phyloP scores from a whole-genome alignment of 2,888 invertebrate genomes.

The Barypeithes pellucidus region DNA sequence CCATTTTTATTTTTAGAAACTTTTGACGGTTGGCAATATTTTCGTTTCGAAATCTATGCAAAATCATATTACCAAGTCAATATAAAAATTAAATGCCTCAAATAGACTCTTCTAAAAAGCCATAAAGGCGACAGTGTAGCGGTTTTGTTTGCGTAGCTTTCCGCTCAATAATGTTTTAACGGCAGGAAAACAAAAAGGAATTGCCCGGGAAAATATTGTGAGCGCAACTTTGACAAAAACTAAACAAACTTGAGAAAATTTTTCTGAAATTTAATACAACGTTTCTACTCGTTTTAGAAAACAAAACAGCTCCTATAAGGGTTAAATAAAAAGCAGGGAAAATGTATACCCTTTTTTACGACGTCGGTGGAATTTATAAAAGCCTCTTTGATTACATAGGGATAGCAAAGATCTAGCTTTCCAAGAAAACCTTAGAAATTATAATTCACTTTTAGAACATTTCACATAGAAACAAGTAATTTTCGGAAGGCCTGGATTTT shows the following conservation, averaged over 20 bases:
- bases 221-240: constrained; percentile 28
- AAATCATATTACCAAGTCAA: background rate
- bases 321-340: constrained; percentile 10
- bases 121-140: constrained; percentile 37
- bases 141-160: constrained; percentile 42
- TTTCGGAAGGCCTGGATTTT: no score
- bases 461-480: no score
- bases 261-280: constrained; percentile 19
- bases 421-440: no score
- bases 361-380: background rate
- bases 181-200: constrained; percentile 37
- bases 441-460: no score
- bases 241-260: constrained; percentile 21
- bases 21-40: background rate
- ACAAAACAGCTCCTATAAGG: background rate
- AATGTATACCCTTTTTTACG: background rate
- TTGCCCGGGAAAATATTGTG: constrained; percentile 32
- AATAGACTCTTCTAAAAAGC: constrained; percentile 21
- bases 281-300: constrained; percentile 4
- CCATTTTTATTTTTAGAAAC: no score
- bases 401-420: no score
- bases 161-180: constrained; percentile 42
- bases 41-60: background rate
- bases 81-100: constrained; percentile 20
- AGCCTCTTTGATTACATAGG: background rate